A percentile compares a stretch with the other conserved stretches of the same genome.
phyloP scores from a whole-genome alignment of 2,113 vertebrate genomes.

The Manacus vitellinus region DNA sequence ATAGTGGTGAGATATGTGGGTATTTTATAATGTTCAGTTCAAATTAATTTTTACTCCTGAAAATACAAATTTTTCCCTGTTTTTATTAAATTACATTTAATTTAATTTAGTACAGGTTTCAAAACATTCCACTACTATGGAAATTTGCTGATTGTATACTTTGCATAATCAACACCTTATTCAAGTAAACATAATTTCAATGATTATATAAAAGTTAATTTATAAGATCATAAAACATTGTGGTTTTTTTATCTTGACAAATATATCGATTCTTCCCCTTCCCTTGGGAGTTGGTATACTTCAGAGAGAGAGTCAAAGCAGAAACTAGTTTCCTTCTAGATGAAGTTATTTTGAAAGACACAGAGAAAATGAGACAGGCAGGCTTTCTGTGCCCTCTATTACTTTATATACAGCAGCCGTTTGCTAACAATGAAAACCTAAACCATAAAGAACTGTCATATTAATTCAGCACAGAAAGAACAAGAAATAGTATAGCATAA shows the following conservation, averaged over 20 bases:
- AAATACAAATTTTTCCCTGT: not conserved
- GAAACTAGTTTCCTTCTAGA: not conserved
- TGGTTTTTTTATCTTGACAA: not conserved
- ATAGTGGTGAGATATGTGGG: not conserved
- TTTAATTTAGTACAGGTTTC: not conserved
- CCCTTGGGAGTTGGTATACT: not conserved
- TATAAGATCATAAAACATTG: not conserved
- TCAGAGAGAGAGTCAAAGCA: not conserved
- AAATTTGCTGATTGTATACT: not conserved
- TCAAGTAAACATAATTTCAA: not conserved
- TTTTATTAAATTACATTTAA: not conserved
- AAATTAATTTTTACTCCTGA: not conserved
- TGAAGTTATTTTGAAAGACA: not conserved
- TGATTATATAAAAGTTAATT: not conserved
- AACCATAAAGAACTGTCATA: not conserved
- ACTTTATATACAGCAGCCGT: not conserved
- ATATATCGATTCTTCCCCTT: not conserved
- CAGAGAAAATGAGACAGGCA: not conserved
- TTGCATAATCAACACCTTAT: not conserved
- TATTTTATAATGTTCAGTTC: not conserved
- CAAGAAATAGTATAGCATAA: not conserved
- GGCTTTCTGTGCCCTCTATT: not conserved
- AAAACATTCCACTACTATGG: not conserved
- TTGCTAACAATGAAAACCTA: not conserved
- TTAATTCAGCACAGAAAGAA: not conserved